A percentile compares a stretch with the other conserved stretches of the same genome.
Evolutionary conservation across 2,888 invertebrate genomes (phyloP).

Genomic region (Monoplex corrugatus): DNA sequence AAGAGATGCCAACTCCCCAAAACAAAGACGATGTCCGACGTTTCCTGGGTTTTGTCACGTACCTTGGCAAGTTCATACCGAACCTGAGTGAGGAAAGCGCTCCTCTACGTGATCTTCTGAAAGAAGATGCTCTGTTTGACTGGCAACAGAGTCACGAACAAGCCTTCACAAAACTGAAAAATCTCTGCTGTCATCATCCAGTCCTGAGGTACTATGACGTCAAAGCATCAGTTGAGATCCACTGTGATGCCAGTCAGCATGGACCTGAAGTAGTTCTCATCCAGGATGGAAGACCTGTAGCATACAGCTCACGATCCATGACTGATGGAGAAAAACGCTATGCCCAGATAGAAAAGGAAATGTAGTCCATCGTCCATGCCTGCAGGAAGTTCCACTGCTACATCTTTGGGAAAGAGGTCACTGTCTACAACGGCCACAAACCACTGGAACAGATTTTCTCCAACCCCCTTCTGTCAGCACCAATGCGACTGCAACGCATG

Average conservation of each 20-base stretch:
- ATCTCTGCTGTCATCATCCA: too few species aligned
- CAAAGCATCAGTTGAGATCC: neutral
- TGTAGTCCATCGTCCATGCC: neutral
- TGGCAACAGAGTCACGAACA: too few species aligned
- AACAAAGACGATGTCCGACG: too few species aligned
- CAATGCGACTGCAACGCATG: constrained; percentile 57
- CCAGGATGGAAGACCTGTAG: neutral
- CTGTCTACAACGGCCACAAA: neutral
- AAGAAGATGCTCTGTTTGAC: too few species aligned
- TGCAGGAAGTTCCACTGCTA: neutral
- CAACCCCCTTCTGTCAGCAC: constrained; percentile 52
- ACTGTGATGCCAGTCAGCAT: neutral
- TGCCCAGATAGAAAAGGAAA: neutral
- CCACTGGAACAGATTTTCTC: constrained; percentile 45
- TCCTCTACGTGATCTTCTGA: too few species aligned
- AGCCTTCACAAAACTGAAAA: too few species aligned
- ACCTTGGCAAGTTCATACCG: too few species aligned
- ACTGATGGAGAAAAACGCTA: neutral
- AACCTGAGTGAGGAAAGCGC: too few species aligned
- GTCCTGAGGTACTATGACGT: constrained; percentile 40
- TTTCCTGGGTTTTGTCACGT: too few species aligned
- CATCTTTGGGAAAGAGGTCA: neutral
- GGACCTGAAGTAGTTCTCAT: neutral
- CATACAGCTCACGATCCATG: neutral
- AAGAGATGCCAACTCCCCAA: too few species aligned